These are phyloP conservation scores for Sipha flava DNA, from an alignment of 1,140 invertebrate genomes.

Conservation along the genomic window DNA sequence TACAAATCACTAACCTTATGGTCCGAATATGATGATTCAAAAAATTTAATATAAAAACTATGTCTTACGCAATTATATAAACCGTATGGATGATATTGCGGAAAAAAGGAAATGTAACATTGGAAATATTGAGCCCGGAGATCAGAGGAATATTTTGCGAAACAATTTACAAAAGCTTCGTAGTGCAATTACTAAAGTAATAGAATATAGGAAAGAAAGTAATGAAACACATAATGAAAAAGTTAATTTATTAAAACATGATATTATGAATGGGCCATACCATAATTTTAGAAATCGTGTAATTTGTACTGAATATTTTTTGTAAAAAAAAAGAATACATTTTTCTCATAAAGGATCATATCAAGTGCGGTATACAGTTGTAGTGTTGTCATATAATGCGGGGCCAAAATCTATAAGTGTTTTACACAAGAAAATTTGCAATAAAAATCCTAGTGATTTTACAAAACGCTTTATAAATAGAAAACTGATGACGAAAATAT, in stretches of 20 bases:
- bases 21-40: too few relatives aligned
- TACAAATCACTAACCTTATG: too few relatives aligned
- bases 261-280: neutral
- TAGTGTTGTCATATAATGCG: neutral
- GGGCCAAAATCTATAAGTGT: neutral
- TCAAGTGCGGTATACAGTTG: neutral
- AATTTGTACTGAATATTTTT: neutral
- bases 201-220: too few relatives aligned
- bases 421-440: neutral
- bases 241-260: neutral
- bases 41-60: too few relatives aligned
- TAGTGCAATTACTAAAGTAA: too few relatives aligned
- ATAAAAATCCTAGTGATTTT: neutral
- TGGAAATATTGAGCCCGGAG: neutral
- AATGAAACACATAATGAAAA: too few relatives aligned
- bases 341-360: neutral
- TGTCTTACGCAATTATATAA: too few relatives aligned
- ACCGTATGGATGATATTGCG: neutral
- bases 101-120: neutral
- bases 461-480: neutral
- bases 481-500: neutral
- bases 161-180: too few relatives aligned
- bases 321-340: neutral
- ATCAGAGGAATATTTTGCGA: neutral
- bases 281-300: neutral